These are phyloP conservation scores for Dolichopus griseipennis DNA, from an alignment of 2,888 invertebrate genomes.

Conservation along the genomic window DNA sequence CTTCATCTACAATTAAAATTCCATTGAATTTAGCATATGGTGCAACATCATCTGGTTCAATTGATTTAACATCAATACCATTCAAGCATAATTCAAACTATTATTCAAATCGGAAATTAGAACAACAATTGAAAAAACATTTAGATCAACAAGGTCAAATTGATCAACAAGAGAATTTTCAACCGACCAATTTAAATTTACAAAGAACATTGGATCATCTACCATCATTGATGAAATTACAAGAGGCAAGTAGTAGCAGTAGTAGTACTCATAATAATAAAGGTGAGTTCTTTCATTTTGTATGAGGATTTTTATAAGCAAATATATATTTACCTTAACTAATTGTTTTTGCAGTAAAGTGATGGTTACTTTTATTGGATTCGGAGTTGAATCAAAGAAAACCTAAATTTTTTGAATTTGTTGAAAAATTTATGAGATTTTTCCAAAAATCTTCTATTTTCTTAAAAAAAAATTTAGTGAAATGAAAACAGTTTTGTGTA, in stretches of 20 bases:
- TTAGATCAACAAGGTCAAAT: slow-evolving; percentile 23
- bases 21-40: not conserved
- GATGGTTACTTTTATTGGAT: too few relatives aligned
- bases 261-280: slow-evolving; percentile 30
- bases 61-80: slow-evolving; percentile 23
- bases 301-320: too few relatives aligned
- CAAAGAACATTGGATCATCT: slow-evolving; percentile 34
- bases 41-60: not conserved
- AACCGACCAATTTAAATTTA: slow-evolving; percentile 15
- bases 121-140: slow-evolving; percentile 25
- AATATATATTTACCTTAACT: too few relatives aligned
- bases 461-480: too few relatives aligned
- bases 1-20: not conserved
- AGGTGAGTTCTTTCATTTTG: too few relatives aligned
- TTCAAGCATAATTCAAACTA: slow-evolving; percentile 19
- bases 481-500: too few relatives aligned
- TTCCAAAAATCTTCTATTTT: too few relatives aligned
- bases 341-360: too few relatives aligned
- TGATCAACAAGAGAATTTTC: slow-evolving; percentile 19
- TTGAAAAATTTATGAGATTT: too few relatives aligned
- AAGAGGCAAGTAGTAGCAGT: slow-evolving; percentile 25
- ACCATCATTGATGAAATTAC: slow-evolving; percentile 37
- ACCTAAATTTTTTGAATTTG: too few relatives aligned
- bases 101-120: slow-evolving; percentile 27
- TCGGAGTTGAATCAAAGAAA: too few relatives aligned